A percentile compares a stretch with the other conserved stretches of the same genome.
Conservation (phyloP, 2,888 invertebrate species). For the Cheilosia scutellata region DNA sequence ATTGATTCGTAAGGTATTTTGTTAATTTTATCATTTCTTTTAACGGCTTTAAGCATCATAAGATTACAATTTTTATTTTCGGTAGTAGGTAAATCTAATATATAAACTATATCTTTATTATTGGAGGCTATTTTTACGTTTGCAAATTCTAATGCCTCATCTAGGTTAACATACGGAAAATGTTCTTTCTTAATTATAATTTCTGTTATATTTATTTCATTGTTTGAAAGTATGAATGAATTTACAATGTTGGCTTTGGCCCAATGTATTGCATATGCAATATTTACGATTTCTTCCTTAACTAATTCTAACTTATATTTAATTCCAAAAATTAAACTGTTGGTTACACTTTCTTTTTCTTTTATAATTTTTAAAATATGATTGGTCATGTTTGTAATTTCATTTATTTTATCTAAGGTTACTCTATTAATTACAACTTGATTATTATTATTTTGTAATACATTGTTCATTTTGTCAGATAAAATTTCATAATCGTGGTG, state of each 20-base stretch:
- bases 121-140: slow-evolving; percentile 52
- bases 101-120: slow-evolving; percentile 38
- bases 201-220: slow-evolving; percentile 39
- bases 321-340: slow-evolving; percentile 16
- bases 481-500: slow-evolving; percentile 29
- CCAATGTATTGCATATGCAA: slow-evolving; percentile 49
- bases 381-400: slow-evolving; percentile 26
- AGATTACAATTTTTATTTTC: slow-evolving; percentile 35
- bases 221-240: slow-evolving; percentile 41
- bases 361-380: slow-evolving; percentile 13
- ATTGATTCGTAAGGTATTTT: slow-evolving; percentile 35
- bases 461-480: slow-evolving; percentile 21
- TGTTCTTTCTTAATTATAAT: neutral
- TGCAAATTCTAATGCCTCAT: slow-evolving; percentile 65
- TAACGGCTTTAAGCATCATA: slow-evolving; percentile 40
- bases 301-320: slow-evolving; percentile 46
- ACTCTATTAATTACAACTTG: slow-evolving; percentile 36
- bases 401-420: slow-evolving; percentile 38
- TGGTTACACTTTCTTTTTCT: slow-evolving; percentile 1
- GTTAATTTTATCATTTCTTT: slow-evolving; percentile 28
- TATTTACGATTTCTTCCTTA: slow-evolving; percentile 42
- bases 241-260: slow-evolving; percentile 40
- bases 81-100: slow-evolving; percentile 47
- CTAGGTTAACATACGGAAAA: slow-evolving; percentile 35
- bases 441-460: no score